phyloP scores from a whole-genome alignment of 2,113 vertebrate species.

The Macaca nemestrina region DNA sequence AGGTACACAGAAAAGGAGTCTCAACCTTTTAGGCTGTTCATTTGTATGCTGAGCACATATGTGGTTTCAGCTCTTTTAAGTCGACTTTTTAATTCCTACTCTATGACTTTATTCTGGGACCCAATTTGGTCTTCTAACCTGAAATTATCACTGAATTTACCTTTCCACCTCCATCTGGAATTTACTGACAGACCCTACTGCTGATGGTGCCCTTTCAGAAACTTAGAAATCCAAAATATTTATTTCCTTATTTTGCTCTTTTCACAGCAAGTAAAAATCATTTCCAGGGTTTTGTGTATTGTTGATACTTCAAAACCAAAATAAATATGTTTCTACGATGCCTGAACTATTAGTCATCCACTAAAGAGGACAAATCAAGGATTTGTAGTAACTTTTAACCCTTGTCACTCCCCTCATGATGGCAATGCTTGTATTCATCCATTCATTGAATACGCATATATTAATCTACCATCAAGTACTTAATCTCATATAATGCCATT shows the following conservation, averaged over 20 bases:
- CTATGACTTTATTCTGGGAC: not conserved
- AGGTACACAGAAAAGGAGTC: not conserved
- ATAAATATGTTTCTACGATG: not conserved
- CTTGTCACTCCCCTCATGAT: not conserved
- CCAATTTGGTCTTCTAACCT: not conserved
- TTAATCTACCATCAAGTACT: not conserved
- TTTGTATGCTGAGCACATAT: not conserved
- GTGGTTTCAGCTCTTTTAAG: not conserved
- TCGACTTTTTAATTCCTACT: not conserved
- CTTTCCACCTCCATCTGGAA: not conserved
- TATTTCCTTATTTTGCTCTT: constrained; percentile 15
- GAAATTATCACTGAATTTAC: constrained; percentile 1
- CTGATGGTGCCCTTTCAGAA: not conserved
- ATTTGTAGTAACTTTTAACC: not conserved
- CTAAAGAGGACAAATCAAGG: not conserved
- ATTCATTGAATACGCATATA: not conserved
- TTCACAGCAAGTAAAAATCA: not conserved
- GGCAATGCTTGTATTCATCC: not conserved
- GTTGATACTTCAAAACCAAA: constrained; percentile 22
- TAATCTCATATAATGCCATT: not conserved
- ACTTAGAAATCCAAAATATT: not conserved
- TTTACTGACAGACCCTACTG: not conserved
- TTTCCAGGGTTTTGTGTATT: not conserved
- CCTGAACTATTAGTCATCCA: not conserved
- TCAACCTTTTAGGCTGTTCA: not conserved